Evolutionary conservation across 2,888 invertebrate species (phyloP), one percentile per base, ranked within the genome.

Genomic region (Apamea anceps): DNA sequence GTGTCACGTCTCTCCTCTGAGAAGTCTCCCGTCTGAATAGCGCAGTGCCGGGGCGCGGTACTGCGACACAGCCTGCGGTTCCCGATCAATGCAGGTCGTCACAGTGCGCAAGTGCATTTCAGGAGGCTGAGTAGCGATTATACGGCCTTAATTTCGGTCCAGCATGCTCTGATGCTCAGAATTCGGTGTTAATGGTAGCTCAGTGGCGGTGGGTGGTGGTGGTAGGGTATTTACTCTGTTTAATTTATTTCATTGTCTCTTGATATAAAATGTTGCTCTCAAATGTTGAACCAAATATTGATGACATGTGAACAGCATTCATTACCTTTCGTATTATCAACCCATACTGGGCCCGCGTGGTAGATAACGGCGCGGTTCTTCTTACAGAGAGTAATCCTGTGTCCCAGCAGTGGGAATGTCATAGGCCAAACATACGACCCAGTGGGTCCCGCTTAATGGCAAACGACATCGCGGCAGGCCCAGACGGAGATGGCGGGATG

Each of bases 81-180:
- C 7, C 48, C 48, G 57, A 83, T 85, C 74, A 42, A 67, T 83
- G 42, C 81, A 72, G 66, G n/a, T 42, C 62, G 18, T 45, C 32
- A 25, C n/a, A 75, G 37, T 48, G 76, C 83, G 83, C 82, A 84
- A 75, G 72, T 84, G 83, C 83, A 85, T 48, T 72, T 72, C 76
- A 70, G 63, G 45, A 65, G 37, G 28, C 67, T 54, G 51, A 45
- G 5, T n/a, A 57, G 28, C 28, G 42, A 82, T 70, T 32, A 85
- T 70, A 85, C 63, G 72, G 37, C 1, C 1, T 12, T 62, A 18
- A 42, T 25, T 45, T 37, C 54, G 67, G 54, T 13, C 57, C n/a
- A 62, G 18, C 63, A 18, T 71, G 84, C 57, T 70, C n/a, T 25
- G 25, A 21, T 28, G 15, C 57, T 18, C 32, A 71, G 5, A 37